Evolutionary conservation across 2,797 vertebrate species (phyloP), one percentile per base, ranked within the genome.

Genomic region (Poeciliopsis presidionis): DNA sequence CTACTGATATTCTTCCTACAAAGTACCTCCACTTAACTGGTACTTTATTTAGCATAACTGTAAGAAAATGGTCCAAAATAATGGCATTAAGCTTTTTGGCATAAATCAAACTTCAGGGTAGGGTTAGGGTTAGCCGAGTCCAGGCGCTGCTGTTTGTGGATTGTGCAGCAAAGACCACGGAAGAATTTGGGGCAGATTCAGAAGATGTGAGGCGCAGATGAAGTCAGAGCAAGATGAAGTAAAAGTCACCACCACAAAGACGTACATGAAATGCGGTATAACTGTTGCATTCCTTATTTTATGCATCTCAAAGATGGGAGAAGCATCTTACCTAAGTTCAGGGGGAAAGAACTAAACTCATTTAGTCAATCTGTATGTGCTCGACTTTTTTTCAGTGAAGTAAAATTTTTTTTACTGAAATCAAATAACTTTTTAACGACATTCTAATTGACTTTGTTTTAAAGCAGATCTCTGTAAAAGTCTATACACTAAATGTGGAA

Each of bases 41-140:
- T 45, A 67, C 39, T 22, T 51, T 36, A 22, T n/a, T 30, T 22
- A 65, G 13, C 11, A 75, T 0, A 75, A 49, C 43, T 51, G 13
- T 13, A 81, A 72, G 36, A 81, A 72, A 30, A 12, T 12, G 30
- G 18, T 4, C 51, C 78, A 18, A 71, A 71, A 46, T 28, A 71
- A 16, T 61, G 13, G 2, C 28, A 33, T n/a, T 61, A 61, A 33
- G 11, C 14, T 33, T 61, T 33, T 16, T 33, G 28, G 14, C 25
- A 14, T 33, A 61, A 18, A 61, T 61, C 3, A 61, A 18, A 33
- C 14, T 61, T 28, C 2, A 61, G 2, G 5, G 57, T 18, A n/a
- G n/a, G n/a, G n/a, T n/a, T n/a, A n/a, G n/a, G 30, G 36, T 63
- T 36, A 63, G 14, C 59, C 0, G 30, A 36, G 30, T 63, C 30